Conservation (phyloP, 1,140 invertebrate genomes). For the Polypedilum vanderplanki region DNA sequence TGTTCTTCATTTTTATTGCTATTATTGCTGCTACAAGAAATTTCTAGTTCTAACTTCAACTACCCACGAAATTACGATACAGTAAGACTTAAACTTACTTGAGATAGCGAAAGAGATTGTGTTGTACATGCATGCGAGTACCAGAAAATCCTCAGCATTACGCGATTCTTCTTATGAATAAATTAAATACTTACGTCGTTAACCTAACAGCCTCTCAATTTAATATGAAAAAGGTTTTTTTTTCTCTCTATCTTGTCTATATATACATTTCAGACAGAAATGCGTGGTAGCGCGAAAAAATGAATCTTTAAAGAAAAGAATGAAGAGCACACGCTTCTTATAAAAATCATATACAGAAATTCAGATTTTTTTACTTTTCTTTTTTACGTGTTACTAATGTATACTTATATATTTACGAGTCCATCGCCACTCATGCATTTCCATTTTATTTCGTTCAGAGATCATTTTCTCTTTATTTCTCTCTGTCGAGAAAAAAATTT, state of each 20-base stretch:
- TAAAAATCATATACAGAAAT: background rate
- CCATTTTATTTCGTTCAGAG: background rate
- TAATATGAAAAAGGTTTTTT: background rate
- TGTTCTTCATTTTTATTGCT: too few relatives aligned
- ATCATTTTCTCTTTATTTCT: background rate
- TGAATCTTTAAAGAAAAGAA: background rate
- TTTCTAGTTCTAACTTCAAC: too few relatives aligned
- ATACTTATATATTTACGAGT: background rate
- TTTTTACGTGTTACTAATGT: background rate
- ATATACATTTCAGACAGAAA: background rate
- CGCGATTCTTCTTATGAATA: constrained; percentile 11
- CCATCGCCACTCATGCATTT: constrained; percentile 25
- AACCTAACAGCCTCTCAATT: constrained; percentile 17
- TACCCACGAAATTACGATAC: too few relatives aligned
- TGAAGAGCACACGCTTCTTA: too few relatives aligned
- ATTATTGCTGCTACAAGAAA: too few relatives aligned
- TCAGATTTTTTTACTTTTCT: constrained; percentile 13
- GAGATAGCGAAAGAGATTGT: background rate
- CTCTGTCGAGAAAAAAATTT: background rate
- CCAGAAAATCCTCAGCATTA: background rate
- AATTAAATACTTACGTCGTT: constrained; percentile 18
- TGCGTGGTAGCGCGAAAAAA: constrained; percentile 16
- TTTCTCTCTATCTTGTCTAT: background rate
- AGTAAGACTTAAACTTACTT: too few relatives aligned
- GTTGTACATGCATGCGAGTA: background rate